Conservation (phyloP, 2,797 vertebrate species). For the Tenualosa thibaudeaui region DNA sequence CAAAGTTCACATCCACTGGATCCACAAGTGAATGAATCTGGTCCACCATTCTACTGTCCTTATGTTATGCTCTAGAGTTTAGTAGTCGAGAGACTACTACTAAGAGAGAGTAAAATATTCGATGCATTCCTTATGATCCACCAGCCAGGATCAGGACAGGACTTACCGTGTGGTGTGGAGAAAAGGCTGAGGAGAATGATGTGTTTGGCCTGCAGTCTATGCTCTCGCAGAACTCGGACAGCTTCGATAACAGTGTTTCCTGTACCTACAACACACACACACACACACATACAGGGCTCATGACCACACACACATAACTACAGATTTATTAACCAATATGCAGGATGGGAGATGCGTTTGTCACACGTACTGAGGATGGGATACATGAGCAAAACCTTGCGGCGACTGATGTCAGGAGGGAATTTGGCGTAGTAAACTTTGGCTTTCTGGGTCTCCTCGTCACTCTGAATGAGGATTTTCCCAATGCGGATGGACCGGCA, state of each 20-base stretch:
- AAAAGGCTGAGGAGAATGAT: slow-evolving; percentile 96
- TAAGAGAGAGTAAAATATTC: neutral
- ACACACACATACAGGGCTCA: slow-evolving; percentile 6
- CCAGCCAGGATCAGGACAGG: neutral
- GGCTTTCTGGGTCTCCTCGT: slow-evolving; percentile 95
- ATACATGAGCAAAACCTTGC: slow-evolving; percentile 97
- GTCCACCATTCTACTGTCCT: too few species aligned
- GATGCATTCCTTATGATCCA: neutral
- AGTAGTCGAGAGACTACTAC: neutral
- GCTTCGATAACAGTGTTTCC: slow-evolving; percentile 97
- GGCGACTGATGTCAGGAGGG: slow-evolving; percentile 92
- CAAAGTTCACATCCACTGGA: too few species aligned
- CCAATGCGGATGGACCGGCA: slow-evolving; percentile 93
- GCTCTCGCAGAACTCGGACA: slow-evolving; percentile 90
- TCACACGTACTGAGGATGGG: slow-evolving; percentile 93
- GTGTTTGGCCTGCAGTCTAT: slow-evolving; percentile 88
- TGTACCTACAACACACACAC: slow-evolving; percentile 75
- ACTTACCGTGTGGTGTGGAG: slow-evolving; percentile 92
- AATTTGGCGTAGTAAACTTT: slow-evolving; percentile 99
- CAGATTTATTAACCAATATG: neutral
- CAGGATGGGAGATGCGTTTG: neutral
- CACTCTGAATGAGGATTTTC: slow-evolving; percentile 97
- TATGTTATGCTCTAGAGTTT: neutral
- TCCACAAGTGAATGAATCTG: too few species aligned
- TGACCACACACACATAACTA: neutral